These are phyloP conservation scores for Platyscapa corneri DNA, from an alignment of 1,140 invertebrate species.

Conservation along the genomic window DNA sequence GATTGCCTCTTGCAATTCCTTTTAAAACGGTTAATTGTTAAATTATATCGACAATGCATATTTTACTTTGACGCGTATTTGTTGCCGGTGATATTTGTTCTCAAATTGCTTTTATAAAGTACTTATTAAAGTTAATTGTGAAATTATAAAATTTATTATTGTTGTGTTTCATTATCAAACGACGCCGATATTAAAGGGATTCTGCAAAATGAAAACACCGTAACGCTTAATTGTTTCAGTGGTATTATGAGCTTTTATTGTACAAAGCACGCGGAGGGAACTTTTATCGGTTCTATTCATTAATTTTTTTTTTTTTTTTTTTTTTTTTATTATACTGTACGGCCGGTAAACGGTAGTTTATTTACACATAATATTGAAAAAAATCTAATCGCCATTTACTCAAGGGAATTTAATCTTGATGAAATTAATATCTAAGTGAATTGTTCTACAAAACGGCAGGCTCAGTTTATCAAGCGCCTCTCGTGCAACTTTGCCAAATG, in stretches of 20 bases:
- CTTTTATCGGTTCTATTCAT: too few relatives aligned
- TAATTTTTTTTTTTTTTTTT: too few relatives aligned
- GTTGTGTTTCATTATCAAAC: background rate
- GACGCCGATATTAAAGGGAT: too few relatives aligned
- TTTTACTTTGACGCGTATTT: background rate
- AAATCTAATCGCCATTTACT: too few relatives aligned
- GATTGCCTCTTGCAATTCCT: background rate
- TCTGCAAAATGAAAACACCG: background rate
- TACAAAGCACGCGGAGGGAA: background rate
- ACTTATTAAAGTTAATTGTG: background rate
- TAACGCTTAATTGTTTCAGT: background rate
- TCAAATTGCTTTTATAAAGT: background rate
- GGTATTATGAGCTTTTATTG: background rate
- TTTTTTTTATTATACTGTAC: too few relatives aligned
- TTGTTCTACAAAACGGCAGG: too few relatives aligned
- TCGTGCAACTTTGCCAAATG: too few relatives aligned
- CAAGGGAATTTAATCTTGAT: too few relatives aligned
- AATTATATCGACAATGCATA: background rate
- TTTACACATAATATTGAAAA: too few relatives aligned
- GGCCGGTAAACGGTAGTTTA: too few relatives aligned
- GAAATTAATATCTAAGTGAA: too few relatives aligned
- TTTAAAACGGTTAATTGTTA: background rate
- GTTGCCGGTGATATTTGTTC: background rate
- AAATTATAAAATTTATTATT: background rate
- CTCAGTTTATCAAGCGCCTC: too few relatives aligned